Evolutionary conservation across 1,140 invertebrate species (phyloP), one percentile per base, ranked within the genome.

Genomic region (Orussus abietinus): DNA sequence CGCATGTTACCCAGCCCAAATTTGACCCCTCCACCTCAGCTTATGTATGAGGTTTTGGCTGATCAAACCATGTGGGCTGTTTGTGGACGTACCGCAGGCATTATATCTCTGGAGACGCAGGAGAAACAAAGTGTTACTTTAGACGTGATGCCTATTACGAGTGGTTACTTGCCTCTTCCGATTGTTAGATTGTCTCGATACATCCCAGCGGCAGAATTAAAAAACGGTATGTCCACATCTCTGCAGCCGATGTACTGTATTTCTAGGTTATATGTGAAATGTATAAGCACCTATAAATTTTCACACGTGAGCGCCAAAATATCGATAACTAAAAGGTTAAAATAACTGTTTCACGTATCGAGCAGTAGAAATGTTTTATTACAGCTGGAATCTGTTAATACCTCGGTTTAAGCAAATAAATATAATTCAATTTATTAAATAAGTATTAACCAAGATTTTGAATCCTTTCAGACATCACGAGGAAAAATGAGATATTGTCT

Each of bases 51-150:
- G 68, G 89, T 96, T 5, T 67, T 92, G 19, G 88, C 87, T 17
- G 92, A 95, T 72, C 88, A 90, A 64, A 86, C 84, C 15, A 83
- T 92, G 75, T 96, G 93, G 92, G 91, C 89, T 3, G 85, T 96
- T 9, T 88, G 89, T 62, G 91, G 91, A 26, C 78, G 86, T 44
- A 90, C 89, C 38, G 86, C 90, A 47, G 90, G 88, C 34, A 87
- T 93, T 10, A 81, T 93, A 32, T 86, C 81, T 5, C 80, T 92
- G 68, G 86, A 89, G 48, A 75, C 76, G 26, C 69, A 78, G 10
- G 80, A 83, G 33, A 79, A 81, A 35, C 86, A 90, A 66, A 81
- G 75, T 34, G 85, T 93, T 29, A 80, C 80, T 1, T 69, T 96
- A 40, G 91, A 96, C 57, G 88, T 95, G 9, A 92, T 95, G 85